These are phyloP conservation scores for Paramormyrops hopkinsi DNA, from an alignment of 2,797 vertebrate species.

Conservation along the genomic window DNA sequence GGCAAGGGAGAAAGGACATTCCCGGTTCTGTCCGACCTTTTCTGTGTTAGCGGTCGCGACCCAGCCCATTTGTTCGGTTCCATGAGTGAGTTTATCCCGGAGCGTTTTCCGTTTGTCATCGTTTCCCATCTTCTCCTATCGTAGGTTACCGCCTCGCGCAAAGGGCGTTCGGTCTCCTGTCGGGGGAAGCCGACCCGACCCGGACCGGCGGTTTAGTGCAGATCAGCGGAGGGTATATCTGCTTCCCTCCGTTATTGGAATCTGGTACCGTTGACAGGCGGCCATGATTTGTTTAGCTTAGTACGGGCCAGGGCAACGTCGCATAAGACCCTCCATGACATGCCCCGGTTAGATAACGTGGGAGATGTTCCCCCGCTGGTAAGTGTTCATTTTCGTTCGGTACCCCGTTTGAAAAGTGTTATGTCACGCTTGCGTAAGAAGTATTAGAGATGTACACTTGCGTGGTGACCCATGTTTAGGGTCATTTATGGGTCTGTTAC, in stretches of 20 bases:
- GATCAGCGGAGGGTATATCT: background rate
- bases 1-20: background rate
- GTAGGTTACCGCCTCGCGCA: background rate
- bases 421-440: background rate
- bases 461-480: background rate
- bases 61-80: background rate
- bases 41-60: background rate
- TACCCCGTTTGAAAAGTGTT: background rate
- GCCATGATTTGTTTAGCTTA: background rate
- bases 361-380: background rate
- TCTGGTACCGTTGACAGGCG: background rate
- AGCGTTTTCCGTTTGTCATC: background rate
- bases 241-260: background rate
- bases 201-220: background rate
- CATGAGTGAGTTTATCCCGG: background rate
- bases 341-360: background rate
- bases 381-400: background rate
- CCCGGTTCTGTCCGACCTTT: background rate
- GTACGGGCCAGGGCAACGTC: background rate
- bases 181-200: background rate
- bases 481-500: background rate
- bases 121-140: background rate
- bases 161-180: background rate
- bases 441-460: background rate
- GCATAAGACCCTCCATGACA: background rate